These are phyloP conservation scores for Drosophila carrolli DNA, from an alignment of 1,140 invertebrate genomes.

Conservation along the genomic window DNA sequence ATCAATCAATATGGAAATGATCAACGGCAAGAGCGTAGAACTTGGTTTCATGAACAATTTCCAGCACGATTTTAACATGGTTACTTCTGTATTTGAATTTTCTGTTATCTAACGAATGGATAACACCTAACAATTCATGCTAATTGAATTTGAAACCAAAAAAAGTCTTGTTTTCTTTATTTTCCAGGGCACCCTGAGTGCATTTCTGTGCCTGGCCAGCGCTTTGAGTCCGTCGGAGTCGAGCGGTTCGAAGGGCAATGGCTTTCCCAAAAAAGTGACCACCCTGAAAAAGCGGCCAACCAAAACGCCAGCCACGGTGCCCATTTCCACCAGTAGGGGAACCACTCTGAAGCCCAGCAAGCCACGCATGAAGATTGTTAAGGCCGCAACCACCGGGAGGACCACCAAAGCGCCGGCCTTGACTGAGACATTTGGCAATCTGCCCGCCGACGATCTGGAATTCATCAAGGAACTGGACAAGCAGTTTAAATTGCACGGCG, in stretches of 20 bases:
- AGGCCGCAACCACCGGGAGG: constrained; percentile 4
- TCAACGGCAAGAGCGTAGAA: constrained; percentile 1
- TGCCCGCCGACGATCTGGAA: constrained; percentile 79
- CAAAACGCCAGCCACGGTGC: constrained; percentile 54
- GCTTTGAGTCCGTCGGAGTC: constrained; percentile 43
- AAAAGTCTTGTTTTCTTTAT: too few relatives aligned
- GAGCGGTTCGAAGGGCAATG: constrained; percentile 35
- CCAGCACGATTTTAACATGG: not conserved
- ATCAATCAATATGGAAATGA: not conserved
- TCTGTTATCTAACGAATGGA: too few relatives aligned
- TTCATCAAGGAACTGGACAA: constrained; percentile 84
- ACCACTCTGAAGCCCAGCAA: constrained; percentile 64
- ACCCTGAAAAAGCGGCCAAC: constrained; percentile 77
- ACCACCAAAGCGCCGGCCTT: constrained; percentile 44
- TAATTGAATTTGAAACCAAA: not conserved
- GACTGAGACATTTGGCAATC: constrained; percentile 65
- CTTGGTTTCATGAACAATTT: not conserved
- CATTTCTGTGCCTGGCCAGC: constrained; percentile 49
- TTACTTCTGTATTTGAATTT: not conserved
- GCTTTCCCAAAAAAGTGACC: constrained; percentile 78
- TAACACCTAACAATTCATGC: too few relatives aligned
- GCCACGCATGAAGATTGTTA: constrained; percentile 58
- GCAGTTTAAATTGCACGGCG: constrained; percentile 80
- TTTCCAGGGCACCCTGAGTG: constrained; percentile 63
- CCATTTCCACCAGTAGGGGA: constrained; percentile 10